Evolutionary conservation across 30 jellyfish, hydroid and myxozoan species (phyloP).

Genomic region (Hydractinia echinata): DNA sequence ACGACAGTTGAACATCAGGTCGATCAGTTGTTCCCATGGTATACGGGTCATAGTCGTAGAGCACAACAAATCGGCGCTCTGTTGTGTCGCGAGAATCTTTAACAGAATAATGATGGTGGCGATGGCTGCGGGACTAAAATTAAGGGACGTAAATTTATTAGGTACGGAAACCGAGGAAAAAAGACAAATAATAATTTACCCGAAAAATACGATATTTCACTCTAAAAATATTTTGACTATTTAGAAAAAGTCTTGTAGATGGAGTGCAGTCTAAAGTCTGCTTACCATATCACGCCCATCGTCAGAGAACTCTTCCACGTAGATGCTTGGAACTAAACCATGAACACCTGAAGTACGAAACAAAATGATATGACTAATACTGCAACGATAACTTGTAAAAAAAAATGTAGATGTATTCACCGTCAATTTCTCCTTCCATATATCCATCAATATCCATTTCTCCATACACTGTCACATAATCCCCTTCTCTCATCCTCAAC

Average conservation of each 20-base stretch:
- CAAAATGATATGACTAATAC: background rate
- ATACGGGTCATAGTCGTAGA: slow-evolving; percentile 88
- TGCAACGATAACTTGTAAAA: background rate
- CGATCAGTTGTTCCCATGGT: slow-evolving; percentile 79
- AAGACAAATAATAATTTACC: background rate
- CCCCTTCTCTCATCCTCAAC: slow-evolving; percentile 75
- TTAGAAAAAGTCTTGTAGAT: no score
- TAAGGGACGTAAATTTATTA: background rate
- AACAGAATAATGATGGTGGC: background rate
- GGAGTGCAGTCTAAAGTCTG: no score
- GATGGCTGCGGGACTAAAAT: slow-evolving; percentile 8
- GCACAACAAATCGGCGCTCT: slow-evolving; percentile 58
- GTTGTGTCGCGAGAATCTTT: background rate
- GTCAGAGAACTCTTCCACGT: slow-evolving; percentile 67
- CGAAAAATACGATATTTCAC: background rate
- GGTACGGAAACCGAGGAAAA: background rate
- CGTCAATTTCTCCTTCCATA: slow-evolving; percentile 76
- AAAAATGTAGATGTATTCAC: slow-evolving; percentile 23
- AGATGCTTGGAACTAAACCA: slow-evolving; percentile 92
- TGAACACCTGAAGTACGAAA: slow-evolving; percentile 43
- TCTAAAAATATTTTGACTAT: no score
- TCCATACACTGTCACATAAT: slow-evolving; percentile 77
- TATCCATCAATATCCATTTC: slow-evolving; percentile 86
- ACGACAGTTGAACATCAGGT: slow-evolving; percentile 76
- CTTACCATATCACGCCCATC: slow-evolving; percentile 17